Conservation (phyloP, 2,797 vertebrate species). For the Iguana delicatissima region DNA sequence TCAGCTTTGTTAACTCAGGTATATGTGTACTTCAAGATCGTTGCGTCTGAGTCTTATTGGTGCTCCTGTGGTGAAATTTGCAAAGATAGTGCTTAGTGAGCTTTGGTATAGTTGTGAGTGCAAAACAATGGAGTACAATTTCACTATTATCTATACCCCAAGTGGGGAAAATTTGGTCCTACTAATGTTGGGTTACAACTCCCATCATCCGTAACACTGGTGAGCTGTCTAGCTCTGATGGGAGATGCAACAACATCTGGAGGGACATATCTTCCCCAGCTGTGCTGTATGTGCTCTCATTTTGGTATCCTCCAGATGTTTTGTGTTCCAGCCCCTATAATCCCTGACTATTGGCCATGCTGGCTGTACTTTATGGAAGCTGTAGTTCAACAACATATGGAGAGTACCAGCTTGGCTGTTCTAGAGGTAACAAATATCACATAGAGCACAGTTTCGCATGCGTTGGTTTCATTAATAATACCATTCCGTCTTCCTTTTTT, state of each 20-base stretch:
- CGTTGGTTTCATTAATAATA: neutral
- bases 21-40: neutral
- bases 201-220: neutral
- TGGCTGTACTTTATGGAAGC: neutral
- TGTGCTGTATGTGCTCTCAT: neutral
- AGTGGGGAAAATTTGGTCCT: neutral
- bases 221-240: neutral
- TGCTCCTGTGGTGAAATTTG: neutral
- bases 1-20: too few species aligned
- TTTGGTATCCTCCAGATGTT: neutral
- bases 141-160: neutral
- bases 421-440: neutral
- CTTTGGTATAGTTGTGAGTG: neutral
- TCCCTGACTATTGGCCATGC: neutral
- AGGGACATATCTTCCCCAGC: neutral
- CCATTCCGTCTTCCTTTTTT: neutral
- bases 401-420: neutral
- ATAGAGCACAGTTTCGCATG: slow-evolving; percentile 3
- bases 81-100: neutral
- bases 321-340: neutral
- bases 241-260: neutral
- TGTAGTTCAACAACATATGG: neutral
- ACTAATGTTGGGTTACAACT: neutral
- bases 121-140: neutral
- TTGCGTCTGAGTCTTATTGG: neutral